Conservation (phyloP, 2,113 vertebrate genomes). For the Atlantisia rogersi region DNA sequence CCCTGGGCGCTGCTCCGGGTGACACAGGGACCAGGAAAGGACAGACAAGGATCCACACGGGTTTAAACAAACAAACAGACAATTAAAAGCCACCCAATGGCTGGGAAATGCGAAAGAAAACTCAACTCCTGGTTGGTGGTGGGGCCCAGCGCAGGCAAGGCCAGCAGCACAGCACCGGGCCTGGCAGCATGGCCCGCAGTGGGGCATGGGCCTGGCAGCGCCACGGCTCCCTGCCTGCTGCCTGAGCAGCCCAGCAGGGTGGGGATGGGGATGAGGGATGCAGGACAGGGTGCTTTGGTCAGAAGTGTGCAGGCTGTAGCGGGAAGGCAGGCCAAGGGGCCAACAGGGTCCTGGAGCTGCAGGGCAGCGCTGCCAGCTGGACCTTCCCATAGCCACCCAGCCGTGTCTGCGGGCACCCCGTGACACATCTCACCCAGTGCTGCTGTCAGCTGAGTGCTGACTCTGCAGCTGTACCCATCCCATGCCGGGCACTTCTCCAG, state of each 20-base stretch:
- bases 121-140: too few species aligned
- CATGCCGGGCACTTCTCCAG: neutral
- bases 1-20: neutral
- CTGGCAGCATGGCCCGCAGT: neutral
- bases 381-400: neutral
- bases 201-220: neutral
- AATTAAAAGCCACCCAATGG: neutral
- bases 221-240: neutral
- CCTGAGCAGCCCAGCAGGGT: neutral
- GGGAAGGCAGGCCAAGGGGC: neutral
- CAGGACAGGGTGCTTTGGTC: rapidly evolving
- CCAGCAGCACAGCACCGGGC: neutral
- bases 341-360: neutral
- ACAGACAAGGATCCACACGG: conserved; percentile 27
- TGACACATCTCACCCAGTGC: rapidly evolving
- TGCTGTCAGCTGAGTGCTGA: neutral
- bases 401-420: neutral
- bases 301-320: neutral
- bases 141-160: neutral
- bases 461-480: neutral
- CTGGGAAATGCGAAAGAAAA: neutral
- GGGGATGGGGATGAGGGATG: neutral
- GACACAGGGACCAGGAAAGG: conserved; percentile 46
- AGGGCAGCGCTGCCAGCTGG: neutral
- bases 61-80: neutral